Conservation (phyloP, 2,888 invertebrate species). For the Nephrotoma appendiculata region DNA sequence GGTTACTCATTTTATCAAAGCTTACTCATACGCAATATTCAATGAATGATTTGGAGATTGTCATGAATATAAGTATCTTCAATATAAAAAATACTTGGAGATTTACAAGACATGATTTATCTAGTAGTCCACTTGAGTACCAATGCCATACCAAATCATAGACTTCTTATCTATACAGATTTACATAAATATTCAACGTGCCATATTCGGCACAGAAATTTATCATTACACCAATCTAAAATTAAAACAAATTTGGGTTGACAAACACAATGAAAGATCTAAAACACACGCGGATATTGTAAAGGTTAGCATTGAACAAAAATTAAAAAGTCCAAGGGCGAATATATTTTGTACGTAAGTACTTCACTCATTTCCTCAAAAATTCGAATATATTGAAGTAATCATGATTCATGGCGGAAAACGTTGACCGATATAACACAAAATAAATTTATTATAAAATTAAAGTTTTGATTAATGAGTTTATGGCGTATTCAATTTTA, state of each 20-base stretch:
- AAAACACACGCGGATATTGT: background rate
- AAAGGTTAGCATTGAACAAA: background rate
- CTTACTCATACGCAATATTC: too few species aligned
- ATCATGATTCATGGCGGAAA: background rate
- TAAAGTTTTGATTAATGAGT: background rate
- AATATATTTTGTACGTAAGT: background rate
- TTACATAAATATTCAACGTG: background rate
- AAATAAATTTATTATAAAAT: background rate
- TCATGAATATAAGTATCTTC: too few species aligned
- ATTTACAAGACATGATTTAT: too few species aligned
- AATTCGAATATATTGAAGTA: background rate
- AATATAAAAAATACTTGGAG: too few species aligned
- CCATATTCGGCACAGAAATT: background rate
- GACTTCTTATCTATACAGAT: too few species aligned
- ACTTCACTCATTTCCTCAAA: background rate
- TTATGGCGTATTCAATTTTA: background rate
- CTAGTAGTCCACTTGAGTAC: too few species aligned
- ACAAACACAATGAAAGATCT: background rate
- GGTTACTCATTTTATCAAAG: too few species aligned
- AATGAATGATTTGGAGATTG: too few species aligned
- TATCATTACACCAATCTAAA: background rate
- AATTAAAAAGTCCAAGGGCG: background rate
- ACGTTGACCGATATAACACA: background rate
- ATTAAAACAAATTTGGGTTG: background rate
- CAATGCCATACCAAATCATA: too few species aligned